Evolutionary conservation across 2,888 invertebrate species (phyloP), one percentile per base, ranked within the genome.

Genomic region (Dasysyrphus tricinctus): DNA sequence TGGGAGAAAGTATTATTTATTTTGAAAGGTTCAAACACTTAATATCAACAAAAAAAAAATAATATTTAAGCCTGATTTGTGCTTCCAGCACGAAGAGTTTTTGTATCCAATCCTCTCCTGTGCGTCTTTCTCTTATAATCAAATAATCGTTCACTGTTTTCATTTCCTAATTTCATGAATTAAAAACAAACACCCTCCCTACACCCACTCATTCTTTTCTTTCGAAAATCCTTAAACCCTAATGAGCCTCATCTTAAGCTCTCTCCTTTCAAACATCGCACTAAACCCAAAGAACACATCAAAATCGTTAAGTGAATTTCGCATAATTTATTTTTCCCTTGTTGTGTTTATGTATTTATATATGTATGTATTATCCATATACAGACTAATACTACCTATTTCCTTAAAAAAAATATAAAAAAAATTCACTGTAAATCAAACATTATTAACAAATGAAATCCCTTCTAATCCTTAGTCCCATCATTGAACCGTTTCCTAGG

Each of bases 391-490:
- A 4, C 24, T 19, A 49, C 49, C 29, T 24, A 14, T 54, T 54
- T 54, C 54, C 16, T 47, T 56, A 2, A 8, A 12, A 37, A 29
- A 24, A 1, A 24, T 24, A 24, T 24, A 34, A 37, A 69, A 11
- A 44, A 65, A 19, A 19, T 37, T 19, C 54, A 37, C 54, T 69
- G 69, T 85, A 85, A 77, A 80, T 85, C 80, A 85, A 80, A 77
- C 80, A 80, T 85, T 85, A 85, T 85, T 85, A 85, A 80, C 84
- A 85, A 85, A 85, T 80, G 80, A 85, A 85, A 85, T 80, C 80
- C 77, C 51, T 69, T 54, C 69, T 69, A 54, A 69, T 69, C 69
- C 69, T 24, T 54, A 39, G 39, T 69, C 39, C 67, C 49, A 49
- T 49, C 34, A 67, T 51, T 67, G 67, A 67, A 67, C 37, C 19